Percentiles rank a stretch among this genome's conserved stretches.
Evolutionary conservation across 2,113 vertebrate genomes (phyloP).

Genomic region (Bujurquina vittata): DNA sequence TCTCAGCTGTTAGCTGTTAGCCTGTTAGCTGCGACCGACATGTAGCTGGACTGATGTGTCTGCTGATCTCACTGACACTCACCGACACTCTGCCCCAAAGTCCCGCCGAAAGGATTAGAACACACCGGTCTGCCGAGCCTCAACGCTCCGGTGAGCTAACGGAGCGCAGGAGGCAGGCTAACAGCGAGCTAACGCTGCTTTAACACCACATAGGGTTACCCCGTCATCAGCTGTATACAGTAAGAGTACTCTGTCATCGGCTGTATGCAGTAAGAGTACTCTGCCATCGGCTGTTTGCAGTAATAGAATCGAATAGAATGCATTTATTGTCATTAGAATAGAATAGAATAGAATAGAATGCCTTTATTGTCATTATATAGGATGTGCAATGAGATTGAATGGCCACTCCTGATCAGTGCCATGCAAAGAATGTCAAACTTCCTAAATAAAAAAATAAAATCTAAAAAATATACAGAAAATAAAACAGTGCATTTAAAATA

Average conservation of each 20-base stretch:
- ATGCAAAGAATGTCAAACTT: too few relatives aligned
- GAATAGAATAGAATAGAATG: too few relatives aligned
- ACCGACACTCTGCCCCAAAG: not conserved
- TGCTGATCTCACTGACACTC: too few relatives aligned
- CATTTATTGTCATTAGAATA: too few relatives aligned
- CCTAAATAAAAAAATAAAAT: too few relatives aligned
- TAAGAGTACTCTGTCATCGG: not conserved
- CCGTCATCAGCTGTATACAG: not conserved
- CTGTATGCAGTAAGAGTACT: not conserved
- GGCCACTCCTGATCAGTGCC: too few relatives aligned
- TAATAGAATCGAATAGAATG: too few relatives aligned
- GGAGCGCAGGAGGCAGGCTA: not conserved
- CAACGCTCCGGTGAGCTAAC: not conserved
- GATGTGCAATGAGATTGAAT: too few relatives aligned
- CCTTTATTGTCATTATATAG: too few relatives aligned
- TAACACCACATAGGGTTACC: not conserved
- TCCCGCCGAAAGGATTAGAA: not conserved
- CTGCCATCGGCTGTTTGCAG: too few relatives aligned
- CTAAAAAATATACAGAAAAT: too few relatives aligned
- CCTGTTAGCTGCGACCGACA: not conserved
- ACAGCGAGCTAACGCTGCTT: not conserved
- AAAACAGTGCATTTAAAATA: too few relatives aligned
- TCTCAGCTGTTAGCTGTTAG: conserved; percentile 14
- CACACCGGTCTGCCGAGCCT: not conserved
- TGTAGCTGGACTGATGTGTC: not conserved